Evolutionary conservation across 1,140 invertebrate species (phyloP).

Genomic region (Paracyclopina nana): DNA sequence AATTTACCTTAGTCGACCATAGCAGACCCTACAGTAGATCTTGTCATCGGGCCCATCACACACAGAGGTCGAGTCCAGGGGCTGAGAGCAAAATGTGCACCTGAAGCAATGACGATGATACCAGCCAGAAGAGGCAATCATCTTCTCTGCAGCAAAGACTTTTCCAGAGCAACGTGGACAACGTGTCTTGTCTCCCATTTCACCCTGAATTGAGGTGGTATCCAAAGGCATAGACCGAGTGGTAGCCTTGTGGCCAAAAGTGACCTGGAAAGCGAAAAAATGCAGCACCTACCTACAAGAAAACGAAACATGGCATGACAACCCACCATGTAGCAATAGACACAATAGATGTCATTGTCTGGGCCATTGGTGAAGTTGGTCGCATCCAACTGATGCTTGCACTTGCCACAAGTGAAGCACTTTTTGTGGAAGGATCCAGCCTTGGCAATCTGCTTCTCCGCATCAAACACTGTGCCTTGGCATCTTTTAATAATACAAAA

Average conservation of each 20-base stretch:
- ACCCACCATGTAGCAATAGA: conserved; percentile 21
- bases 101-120: conserved; percentile 44
- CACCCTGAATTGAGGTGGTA: conserved; percentile 66
- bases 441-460: conserved; percentile 79
- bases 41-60: conserved; percentile 79
- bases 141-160: conserved; percentile 82
- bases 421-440: conserved; percentile 13
- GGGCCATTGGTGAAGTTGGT: conserved; percentile 45
- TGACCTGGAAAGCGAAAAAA: too few species aligned
- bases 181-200: conserved; percentile 47
- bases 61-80: conserved; percentile 75
- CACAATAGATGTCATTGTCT: conserved; percentile 80
- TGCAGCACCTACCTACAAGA: too few species aligned
- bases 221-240: conserved; percentile 27
- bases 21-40: conserved; percentile 16
- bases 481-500: conserved; percentile 62
- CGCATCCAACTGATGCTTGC: conserved; percentile 15
- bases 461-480: conserved; percentile 54
- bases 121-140: conserved; percentile 24
- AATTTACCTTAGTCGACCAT: too few species aligned
- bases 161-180: conserved; percentile 69
- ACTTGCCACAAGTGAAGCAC: conserved; percentile 15
- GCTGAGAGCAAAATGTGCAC: conserved; percentile 67
- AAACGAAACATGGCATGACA: too few species aligned
- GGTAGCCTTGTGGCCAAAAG: conserved; percentile 23